Percentiles rank a stretch among this genome's conserved stretches.
These are phyloP conservation scores for Callipepla squamata DNA, from an alignment of 2,113 vertebrate species.

Conservation along the genomic window DNA sequence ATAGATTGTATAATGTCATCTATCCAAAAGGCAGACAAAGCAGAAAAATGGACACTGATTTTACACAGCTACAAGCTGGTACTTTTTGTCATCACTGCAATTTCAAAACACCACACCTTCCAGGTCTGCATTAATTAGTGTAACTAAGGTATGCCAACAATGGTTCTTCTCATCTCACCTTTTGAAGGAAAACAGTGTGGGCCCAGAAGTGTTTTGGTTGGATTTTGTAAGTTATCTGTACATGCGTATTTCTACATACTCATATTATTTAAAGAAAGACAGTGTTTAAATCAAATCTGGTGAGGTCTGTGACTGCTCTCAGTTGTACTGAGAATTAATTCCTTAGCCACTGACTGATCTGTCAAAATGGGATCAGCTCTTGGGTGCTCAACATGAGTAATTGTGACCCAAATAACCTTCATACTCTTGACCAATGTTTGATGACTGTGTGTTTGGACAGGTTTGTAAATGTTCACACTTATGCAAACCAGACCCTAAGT, in stretches of 20 bases:
- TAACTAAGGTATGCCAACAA: conserved; percentile 21
- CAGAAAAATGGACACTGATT: not conserved
- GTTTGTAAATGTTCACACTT: not conserved
- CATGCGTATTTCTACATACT: not conserved
- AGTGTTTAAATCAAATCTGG: not conserved
- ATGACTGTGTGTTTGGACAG: not conserved
- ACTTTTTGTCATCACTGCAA: not conserved
- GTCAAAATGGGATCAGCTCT: not conserved
- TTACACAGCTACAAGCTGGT: not conserved
- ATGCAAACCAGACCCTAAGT: not conserved
- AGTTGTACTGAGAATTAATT: not conserved
- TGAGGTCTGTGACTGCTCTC: not conserved
- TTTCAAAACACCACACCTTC: not conserved
- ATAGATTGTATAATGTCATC: not conserved
- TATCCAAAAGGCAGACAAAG: not conserved
- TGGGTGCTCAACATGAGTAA: not conserved
- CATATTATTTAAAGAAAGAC: conserved; percentile 7
- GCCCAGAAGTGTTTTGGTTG: not conserved
- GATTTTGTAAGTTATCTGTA: conserved; percentile 19
- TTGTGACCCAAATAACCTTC: not conserved
- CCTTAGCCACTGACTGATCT: not conserved
- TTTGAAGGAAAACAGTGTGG: conserved; percentile 26
- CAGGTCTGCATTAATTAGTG: conserved; percentile 9
- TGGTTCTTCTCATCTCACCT: conserved; percentile 32
- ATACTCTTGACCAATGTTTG: not conserved